These are phyloP conservation scores for Melanostigma gelatinosum DNA, from an alignment of 2,113 vertebrate species.

Conservation along the genomic window DNA sequence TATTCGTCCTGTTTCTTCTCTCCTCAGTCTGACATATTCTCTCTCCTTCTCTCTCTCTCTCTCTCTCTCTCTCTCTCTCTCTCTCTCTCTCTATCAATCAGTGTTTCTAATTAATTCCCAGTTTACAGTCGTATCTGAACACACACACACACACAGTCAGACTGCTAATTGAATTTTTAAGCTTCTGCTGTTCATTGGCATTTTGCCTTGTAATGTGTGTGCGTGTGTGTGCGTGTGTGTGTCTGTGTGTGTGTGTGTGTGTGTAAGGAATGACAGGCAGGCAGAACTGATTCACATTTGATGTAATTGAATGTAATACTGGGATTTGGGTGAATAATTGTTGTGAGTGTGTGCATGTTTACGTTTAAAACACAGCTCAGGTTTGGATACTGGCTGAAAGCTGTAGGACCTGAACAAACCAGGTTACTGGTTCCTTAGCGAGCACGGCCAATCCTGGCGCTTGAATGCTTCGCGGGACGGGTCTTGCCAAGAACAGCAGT, in stretches of 20 bases:
- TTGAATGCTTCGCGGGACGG: too few relatives aligned
- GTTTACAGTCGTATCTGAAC: constrained; percentile 44
- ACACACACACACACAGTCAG: neutral
- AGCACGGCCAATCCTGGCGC: too few relatives aligned
- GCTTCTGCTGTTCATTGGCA: constrained; percentile 57
- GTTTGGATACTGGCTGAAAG: neutral
- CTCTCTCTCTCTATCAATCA: constrained; percentile 4
- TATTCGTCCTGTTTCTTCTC: neutral
- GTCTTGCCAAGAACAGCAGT: too few relatives aligned
- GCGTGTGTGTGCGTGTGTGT: constrained; percentile 16
- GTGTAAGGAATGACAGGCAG: neutral
- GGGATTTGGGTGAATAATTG: neutral
- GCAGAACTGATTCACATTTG: constrained; percentile 36
- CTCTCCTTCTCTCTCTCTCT: neutral
- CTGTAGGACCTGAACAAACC: too few relatives aligned
- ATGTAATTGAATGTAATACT: neutral
- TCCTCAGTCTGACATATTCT: neutral
- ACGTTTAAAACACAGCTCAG: neutral
- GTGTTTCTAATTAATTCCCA: constrained; percentile 66
- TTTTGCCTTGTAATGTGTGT: constrained; percentile 59
- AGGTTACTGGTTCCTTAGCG: too few relatives aligned
- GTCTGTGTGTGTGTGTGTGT: constrained; percentile 21
- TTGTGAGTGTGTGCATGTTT: neutral
- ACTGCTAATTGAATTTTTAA: constrained; percentile 64
- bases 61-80: neutral